Evolutionary conservation across 2,888 invertebrate genomes (phyloP), one percentile per base, ranked within the genome.

Genomic region (Dryomyza anilis): DNA sequence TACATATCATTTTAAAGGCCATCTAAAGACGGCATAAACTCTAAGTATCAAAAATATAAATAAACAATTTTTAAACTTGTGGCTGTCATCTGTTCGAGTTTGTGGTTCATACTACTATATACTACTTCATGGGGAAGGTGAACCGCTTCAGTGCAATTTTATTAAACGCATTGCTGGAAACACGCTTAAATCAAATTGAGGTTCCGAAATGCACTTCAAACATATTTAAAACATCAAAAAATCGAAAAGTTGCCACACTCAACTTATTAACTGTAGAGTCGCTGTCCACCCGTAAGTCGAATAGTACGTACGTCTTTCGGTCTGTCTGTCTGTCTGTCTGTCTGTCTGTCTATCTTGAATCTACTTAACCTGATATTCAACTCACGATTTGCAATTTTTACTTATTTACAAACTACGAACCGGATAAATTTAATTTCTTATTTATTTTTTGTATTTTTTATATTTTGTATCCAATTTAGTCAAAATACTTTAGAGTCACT

Each of bases 281-380:
- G 39, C 39, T 39, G 39, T 39, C 39, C 39, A n/a, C 14, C n/a
- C n/a, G n/a, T n/a, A n/a, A n/a, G n/a, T n/a, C n/a, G n/a, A 43
- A 43, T n/a, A 16, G 19, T 16, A 43, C 19, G 19, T 16, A 43
- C 19, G 19, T 43, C 8, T 43, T n/a, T 16, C 19, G 43, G 4
- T 16, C 8, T 43, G 43, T 8, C 19, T 1, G 16, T 16, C 16
- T 16, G 6, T 3, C 43, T 43, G 16, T 6, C n/a, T 19, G n/a
- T 21, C 36, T 45, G 6, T 58, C 45, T n/a, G 19, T 45, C 29
- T 16, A 25, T 4, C 21, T 43, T 63, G 59, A 23, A 56, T 63
- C 60, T 59, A 66, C 21, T 66, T 63, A 63, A 66, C 63, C 63
- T 59, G 63, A 66, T 66, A 66, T 66, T 63, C 66, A 55, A 53